Evolutionary conservation across 2,113 vertebrate species (phyloP).

Genomic region (Oxygymnocypris stewartii): DNA sequence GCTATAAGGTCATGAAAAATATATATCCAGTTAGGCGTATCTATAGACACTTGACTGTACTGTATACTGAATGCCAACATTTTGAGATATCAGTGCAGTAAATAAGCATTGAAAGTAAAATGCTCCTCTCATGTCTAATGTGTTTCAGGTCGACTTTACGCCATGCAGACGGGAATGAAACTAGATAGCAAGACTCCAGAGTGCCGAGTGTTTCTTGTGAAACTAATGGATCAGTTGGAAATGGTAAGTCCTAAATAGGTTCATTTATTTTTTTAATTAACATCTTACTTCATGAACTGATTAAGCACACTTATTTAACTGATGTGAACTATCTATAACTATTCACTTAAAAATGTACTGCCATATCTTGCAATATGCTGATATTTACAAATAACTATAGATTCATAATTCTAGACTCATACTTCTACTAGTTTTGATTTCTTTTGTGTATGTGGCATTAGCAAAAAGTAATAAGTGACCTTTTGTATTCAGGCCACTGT

Average conservation of each 20-base stretch:
- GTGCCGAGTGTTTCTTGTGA: constrained; percentile 92
- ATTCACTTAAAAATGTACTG: not conserved
- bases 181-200: constrained; percentile 96
- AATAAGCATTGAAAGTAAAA: not conserved
- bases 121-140: not conserved
- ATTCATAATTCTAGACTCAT: not conserved
- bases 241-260: constrained; percentile 72
- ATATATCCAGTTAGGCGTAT: not conserved
- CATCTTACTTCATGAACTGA: not conserved
- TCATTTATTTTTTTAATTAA: not conserved
- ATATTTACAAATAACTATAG: not conserved
- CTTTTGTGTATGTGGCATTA: constrained; percentile 5
- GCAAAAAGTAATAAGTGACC: constrained; percentile 21
- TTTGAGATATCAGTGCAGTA: not conserved
- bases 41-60: not conserved
- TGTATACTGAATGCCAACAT: not conserved
- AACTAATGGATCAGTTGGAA: constrained; percentile 97
- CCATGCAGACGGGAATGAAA: constrained; percentile 97
- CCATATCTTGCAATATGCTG: not conserved
- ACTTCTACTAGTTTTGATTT: not conserved
- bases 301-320: not conserved
- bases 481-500: constrained; percentile 13
- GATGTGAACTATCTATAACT: not conserved
- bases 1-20: not conserved
- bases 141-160: constrained; percentile 88